Conservation (phyloP, 2,888 invertebrate genomes). For the Linnaemya tessellans region DNA sequence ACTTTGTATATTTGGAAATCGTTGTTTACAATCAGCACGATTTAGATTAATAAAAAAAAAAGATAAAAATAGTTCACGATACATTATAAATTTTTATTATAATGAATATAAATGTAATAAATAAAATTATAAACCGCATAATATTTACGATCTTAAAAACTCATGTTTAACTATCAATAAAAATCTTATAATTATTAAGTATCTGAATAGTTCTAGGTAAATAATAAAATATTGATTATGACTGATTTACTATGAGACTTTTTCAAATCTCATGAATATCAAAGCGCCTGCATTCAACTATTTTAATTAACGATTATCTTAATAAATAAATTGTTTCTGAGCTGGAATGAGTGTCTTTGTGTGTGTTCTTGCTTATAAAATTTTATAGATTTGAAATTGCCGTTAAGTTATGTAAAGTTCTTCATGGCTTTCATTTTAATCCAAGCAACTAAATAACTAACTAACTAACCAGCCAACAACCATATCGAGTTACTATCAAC, state of each 20-base stretch:
- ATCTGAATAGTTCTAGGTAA: neutral
- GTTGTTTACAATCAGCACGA: too few relatives aligned
- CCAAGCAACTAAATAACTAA: conserved; percentile 18
- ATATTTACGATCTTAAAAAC: neutral
- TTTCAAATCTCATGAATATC: conserved; percentile 32
- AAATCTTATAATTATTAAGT: too few relatives aligned
- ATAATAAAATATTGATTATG: conserved; percentile 17
- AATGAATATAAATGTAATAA: neutral
- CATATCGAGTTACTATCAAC: conserved; percentile 78
- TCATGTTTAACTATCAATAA: too few relatives aligned
- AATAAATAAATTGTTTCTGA: conserved; percentile 20
- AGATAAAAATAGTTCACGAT: neutral
- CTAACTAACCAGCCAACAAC: conserved; percentile 74
- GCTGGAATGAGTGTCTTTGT: conserved; percentile 40
- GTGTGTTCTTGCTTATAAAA: conserved; percentile 69
- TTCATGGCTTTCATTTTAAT: conserved; percentile 36
- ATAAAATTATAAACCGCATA: neutral
- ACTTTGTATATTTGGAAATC: too few relatives aligned
- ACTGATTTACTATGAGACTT: conserved; percentile 46
- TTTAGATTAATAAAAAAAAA: neutral
- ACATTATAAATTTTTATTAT: neutral
- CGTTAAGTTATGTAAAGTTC: conserved; percentile 75
- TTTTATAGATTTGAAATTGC: conserved; percentile 81
- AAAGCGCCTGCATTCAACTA: conserved; percentile 22
- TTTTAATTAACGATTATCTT: conserved; percentile 51